Evolutionary conservation across 2,888 invertebrate genomes (phyloP).

Genomic region (Leucophenga montana): DNA sequence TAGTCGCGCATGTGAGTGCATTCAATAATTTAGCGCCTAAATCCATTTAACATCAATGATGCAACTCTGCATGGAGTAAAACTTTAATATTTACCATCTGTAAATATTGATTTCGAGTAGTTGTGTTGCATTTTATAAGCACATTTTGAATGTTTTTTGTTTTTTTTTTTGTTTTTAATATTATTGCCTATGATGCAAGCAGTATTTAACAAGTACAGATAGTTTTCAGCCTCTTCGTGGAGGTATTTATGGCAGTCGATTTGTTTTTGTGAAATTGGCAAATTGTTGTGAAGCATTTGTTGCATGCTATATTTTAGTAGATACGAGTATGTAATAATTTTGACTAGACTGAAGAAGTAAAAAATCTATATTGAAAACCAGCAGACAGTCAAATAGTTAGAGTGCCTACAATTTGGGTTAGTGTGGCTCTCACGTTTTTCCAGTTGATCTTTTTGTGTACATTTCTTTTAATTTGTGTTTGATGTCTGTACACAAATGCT

Average conservation of each 20-base stretch:
- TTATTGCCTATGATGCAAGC: not conserved
- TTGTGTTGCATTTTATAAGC: too few relatives aligned
- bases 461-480: constrained; percentile 25
- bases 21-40: constrained; percentile 45
- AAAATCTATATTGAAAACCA: not conserved
- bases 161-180: too few relatives aligned
- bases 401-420: constrained; percentile 52
- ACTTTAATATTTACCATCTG: not conserved
- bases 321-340: not conserved
- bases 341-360: too few relatives aligned
- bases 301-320: constrained; percentile 5
- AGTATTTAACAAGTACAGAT: constrained; percentile 4
- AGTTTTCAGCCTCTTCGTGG: not conserved
- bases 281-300: constrained; percentile 16
- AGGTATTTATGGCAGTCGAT: constrained; percentile 14
- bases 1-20: constrained; percentile 35
- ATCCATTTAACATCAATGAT: not conserved
- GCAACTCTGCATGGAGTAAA: constrained; percentile 23
- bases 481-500: not conserved
- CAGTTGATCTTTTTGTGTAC: constrained; percentile 24
- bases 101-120: too few relatives aligned
- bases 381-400: not conserved
- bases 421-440: constrained; percentile 53
- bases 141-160: too few relatives aligned
- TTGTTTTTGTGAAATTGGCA: constrained; percentile 11